These are phyloP conservation scores for Spodoptera exigua DNA, from an alignment of 2,888 invertebrate species.

Conservation along the genomic window DNA sequence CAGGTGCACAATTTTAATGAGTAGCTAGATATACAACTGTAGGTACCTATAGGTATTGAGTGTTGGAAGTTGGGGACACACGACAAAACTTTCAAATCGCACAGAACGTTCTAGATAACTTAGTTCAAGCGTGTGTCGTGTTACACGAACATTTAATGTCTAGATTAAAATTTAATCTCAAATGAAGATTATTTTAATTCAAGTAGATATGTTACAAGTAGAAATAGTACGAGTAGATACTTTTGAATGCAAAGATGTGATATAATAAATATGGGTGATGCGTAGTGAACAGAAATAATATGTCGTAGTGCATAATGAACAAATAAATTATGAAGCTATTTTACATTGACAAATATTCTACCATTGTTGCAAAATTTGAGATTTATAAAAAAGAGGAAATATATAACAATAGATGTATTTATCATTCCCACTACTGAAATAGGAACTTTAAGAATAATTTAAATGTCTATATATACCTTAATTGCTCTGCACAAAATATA, in stretches of 20 bases:
- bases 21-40: conserved; percentile 58
- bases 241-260: conserved; percentile 66
- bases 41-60: conserved; percentile 53
- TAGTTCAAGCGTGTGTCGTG: conserved; percentile 20
- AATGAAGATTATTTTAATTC: conserved; percentile 48
- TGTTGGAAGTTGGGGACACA: conserved; percentile 47
- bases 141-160: conserved; percentile 27
- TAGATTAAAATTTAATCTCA: conserved; percentile 16
- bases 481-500: conserved; percentile 67
- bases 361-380: conserved; percentile 55
- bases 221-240: conserved; percentile 51
- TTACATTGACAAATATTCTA: conserved; percentile 61
- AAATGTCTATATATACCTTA: conserved; percentile 32
- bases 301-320: conserved; percentile 38
- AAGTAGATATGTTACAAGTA: conserved; percentile 60
- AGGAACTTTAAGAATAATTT: conserved; percentile 32
- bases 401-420: conserved; percentile 26
- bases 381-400: conserved; percentile 46
- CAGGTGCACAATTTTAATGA: conserved; percentile 71
- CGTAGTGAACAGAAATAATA: conserved; percentile 57
- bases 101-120: conserved; percentile 27
- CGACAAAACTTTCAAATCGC: conserved; percentile 21
- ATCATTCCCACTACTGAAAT: conserved; percentile 30
- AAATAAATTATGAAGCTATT: conserved; percentile 50
- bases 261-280: conserved; percentile 65